Evolutionary conservation across 2,888 invertebrate species (phyloP), one percentile per base, ranked within the genome.

Genomic region (Drosophila diplacantha): DNA sequence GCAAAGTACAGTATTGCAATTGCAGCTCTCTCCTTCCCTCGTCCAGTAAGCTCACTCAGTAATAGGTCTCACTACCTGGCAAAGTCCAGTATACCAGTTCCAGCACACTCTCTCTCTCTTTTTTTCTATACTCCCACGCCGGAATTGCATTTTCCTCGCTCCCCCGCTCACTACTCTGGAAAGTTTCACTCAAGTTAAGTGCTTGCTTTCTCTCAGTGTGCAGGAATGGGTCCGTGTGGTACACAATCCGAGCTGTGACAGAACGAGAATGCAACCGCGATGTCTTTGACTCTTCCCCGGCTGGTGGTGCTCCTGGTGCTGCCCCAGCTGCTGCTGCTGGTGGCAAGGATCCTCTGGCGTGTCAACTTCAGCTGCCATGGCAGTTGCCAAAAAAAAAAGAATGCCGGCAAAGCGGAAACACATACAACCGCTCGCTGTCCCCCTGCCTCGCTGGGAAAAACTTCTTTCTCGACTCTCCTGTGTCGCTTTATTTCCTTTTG

Each of bases 401-500:
- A 58, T 43, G 58, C 26, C 43, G 56, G 50, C 51, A 67, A 31
- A 37, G 57, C 56, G 63, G 59, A 50, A 56, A 56, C 58, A 50
- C 20, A 24, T 14, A 24, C 24, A 39, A 12, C 8, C 47, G 32
- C 46, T 18, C 7, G 4, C 53, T 31, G n/a, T 22, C 22, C 18
- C 29, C 29, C 29, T 26, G 24, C 12, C 11, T 5, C 5, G 18
- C 20, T 20, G 31, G 31, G 31, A 6, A 32, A 39, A 57, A 58
- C 43, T 37, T 62, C 50, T 6, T 31, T 9, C 62, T 29, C 35
- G 50, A 70, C 72, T 76, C 72, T 80, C 31, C 14, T 9, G 31
- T 31, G 81, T 66, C 80, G 80, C 77, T 68, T 72, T 70, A 74
- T 64, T 77, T 72, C 67, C 58, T 58, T 51, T 61, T 53, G 51